phyloP scores from a whole-genome alignment of 2,797 vertebrate species.

The Phyllotis vaccarum region DNA sequence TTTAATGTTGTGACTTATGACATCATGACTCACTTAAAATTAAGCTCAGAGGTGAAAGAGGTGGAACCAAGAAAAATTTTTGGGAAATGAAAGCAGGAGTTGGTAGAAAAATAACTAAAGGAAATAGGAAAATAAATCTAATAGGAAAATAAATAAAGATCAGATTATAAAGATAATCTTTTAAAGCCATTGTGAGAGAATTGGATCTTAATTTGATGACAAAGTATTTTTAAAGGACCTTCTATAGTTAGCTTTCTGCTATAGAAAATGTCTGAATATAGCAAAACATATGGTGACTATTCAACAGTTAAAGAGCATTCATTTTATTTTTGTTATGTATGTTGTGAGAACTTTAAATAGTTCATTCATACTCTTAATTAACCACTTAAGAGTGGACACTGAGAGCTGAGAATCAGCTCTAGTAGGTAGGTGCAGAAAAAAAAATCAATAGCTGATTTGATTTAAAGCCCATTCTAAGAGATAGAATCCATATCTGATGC shows the following conservation, averaged over 20 bases:
- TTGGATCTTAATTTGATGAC: conserved; percentile 50
- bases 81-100: not conserved
- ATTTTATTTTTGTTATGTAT: conserved; percentile 17
- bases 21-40: not conserved
- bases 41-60: not conserved
- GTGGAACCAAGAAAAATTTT: not conserved
- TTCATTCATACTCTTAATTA: not conserved
- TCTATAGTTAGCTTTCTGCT: conserved; percentile 12
- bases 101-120: not conserved
- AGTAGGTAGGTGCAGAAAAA: too few relatives aligned
- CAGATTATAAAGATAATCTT: conserved; percentile 12
- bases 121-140: not conserved
- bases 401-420: too few relatives aligned
- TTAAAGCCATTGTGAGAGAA: not conserved
- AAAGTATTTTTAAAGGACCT: conserved; percentile 5
- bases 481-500: not conserved
- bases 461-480: not conserved
- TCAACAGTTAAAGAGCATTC: not conserved
- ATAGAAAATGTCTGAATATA: conserved; percentile 32
- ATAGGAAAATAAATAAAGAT: not conserved
- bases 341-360: not conserved
- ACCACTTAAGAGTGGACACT: not conserved
- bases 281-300: not conserved
- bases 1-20: not conserved
- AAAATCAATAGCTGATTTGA: not conserved